Conservation (phyloP, 2,113 vertebrate species). For the Bubo scandiacus region DNA sequence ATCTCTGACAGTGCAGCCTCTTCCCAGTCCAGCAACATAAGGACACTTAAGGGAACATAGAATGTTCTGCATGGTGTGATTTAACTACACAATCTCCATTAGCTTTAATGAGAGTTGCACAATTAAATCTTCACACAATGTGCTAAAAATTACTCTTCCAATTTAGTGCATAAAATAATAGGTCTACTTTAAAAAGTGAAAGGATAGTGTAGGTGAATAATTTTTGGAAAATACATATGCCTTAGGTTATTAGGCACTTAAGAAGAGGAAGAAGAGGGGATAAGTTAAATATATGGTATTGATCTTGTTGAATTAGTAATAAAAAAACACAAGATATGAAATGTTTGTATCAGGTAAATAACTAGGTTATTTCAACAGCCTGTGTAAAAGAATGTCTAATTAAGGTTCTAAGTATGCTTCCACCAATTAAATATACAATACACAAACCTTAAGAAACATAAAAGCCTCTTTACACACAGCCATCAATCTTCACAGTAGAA, state of each 20-base stretch:
- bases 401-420: background rate
- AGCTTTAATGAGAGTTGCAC: conserved; percentile 33
- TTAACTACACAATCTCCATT: conserved; percentile 26
- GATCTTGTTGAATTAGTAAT: background rate
- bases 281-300: background rate
- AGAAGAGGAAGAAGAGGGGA: background rate
- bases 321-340: background rate
- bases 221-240: background rate
- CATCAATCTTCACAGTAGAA: background rate
- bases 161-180: background rate
- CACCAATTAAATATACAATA: background rate
- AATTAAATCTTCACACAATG: background rate
- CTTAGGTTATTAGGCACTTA: background rate
- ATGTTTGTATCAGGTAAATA: background rate
- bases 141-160: conserved; percentile 2
- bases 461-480: background rate
- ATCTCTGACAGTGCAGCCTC: background rate
- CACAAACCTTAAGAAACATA: background rate
- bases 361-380: background rate
- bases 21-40: conserved; percentile 4
- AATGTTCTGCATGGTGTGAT: background rate
- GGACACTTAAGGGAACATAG: conserved; percentile 16
- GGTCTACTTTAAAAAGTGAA: background rate
- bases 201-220: background rate
- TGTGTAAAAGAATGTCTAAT: background rate